A percentile compares a stretch with the other conserved stretches of the same genome.
phyloP scores from a whole-genome alignment of 64 coral and sea anemone species.

The Porites australiensis region DNA sequence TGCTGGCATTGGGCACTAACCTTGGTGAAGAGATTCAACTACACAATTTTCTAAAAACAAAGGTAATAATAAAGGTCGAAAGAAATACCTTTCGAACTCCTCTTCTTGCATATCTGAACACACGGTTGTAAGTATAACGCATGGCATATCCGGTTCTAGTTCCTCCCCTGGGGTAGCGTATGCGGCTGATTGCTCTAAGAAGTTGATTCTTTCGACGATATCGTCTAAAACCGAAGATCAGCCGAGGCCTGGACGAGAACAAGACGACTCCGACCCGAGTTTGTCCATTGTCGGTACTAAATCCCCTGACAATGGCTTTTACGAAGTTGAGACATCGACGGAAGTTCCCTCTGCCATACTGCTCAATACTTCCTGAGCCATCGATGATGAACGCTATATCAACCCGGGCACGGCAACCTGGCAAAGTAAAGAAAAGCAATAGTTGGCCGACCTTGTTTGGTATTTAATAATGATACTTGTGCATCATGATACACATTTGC shows the following conservation, averaged over 20 bases:
- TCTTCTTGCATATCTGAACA: constrained; percentile 51
- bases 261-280: constrained; percentile 58
- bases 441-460: not conserved
- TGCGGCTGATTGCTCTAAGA: constrained; percentile 14
- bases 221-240: constrained; percentile 58
- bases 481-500: no score
- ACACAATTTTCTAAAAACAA: not conserved
- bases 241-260: constrained; percentile 43
- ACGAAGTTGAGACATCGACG: constrained; percentile 66
- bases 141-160: constrained; percentile 63
- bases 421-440: not conserved
- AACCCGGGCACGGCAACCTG: constrained; percentile 68
- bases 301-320: constrained; percentile 27
- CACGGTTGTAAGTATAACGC: constrained; percentile 9
- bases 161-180: constrained; percentile 73
- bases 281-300: constrained; percentile 40
- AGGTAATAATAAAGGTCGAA: not conserved
- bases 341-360: constrained; percentile 67
- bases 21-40: no score
- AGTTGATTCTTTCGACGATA: constrained; percentile 34
- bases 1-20: no score
- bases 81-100: constrained; percentile 51
- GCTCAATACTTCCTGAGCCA: constrained; percentile 77
- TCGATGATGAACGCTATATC: constrained; percentile 79
- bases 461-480: no score